Evolutionary conservation across 2,888 invertebrate species (phyloP).

Genomic region (Diloba caeruleocephala): DNA sequence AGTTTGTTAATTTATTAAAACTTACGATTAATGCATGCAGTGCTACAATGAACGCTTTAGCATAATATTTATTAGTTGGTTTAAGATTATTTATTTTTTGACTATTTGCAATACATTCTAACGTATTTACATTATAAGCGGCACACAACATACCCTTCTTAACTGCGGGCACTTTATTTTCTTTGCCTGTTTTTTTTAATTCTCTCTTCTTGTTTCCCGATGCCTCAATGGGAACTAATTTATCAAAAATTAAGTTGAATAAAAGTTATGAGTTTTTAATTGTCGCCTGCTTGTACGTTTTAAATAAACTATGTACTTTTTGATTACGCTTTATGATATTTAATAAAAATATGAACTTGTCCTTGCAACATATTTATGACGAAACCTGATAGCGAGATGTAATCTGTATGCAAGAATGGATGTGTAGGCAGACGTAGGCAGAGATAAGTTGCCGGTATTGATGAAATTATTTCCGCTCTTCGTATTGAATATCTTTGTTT

Average conservation of each 20-base stretch:
- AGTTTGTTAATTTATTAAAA: conserved; percentile 27
- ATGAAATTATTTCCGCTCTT: neutral
- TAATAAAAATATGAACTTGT: conserved; percentile 11
- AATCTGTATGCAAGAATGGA: conserved; percentile 6
- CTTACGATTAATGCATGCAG: conserved; percentile 41
- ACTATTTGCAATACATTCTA: conserved; percentile 34
- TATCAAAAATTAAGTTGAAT: conserved; percentile 40
- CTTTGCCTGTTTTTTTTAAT: conserved; percentile 80
- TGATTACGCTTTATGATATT: neutral
- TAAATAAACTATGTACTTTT: neutral
- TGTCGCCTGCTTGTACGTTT: neutral
- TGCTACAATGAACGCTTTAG: conserved; percentile 44
- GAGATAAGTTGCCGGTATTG: neutral
- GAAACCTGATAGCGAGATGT: conserved; percentile 8
- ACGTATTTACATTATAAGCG: conserved; percentile 54
- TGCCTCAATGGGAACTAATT: conserved; percentile 74
- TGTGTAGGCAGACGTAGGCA: conserved; percentile 4
- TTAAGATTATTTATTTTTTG: conserved; percentile 15
- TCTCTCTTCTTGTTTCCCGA: conserved; percentile 79
- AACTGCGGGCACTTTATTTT: conserved; percentile 74
- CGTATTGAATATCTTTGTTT: conserved; percentile 2
- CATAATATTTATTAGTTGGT: conserved; percentile 34
- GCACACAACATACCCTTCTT: conserved; percentile 83
- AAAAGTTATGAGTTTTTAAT: conserved; percentile 8
- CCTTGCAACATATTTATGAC: conserved; percentile 4